Evolutionary conservation across 37 sponge, comb jelly and placozoan species (phyloP).

Genomic region (Oscarella lobularis): DNA sequence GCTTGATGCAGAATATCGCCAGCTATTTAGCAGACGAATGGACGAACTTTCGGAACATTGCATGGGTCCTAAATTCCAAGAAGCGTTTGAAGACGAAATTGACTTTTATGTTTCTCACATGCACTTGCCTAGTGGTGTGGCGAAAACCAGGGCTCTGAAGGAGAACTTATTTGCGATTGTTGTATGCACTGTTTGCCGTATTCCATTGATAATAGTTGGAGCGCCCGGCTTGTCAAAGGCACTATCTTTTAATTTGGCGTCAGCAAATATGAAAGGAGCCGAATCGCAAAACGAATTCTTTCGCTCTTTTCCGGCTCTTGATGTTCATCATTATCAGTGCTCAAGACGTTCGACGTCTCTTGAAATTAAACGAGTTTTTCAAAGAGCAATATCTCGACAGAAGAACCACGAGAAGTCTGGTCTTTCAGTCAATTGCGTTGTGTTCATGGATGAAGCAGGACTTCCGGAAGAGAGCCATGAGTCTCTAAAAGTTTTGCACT

Average conservation of each 20-base stretch:
- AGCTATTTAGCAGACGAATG: constrained; percentile 15
- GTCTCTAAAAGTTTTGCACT: constrained; percentile 77
- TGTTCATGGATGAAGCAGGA: constrained; percentile 96
- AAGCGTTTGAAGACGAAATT: constrained; percentile 8
- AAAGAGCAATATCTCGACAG: constrained; percentile 69
- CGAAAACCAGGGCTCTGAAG: constrained; percentile 72
- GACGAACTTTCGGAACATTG: background rate
- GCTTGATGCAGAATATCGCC: constrained; percentile 40
- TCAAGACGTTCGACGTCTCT: constrained; percentile 74
- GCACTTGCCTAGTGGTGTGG: constrained; percentile 57
- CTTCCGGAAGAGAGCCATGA: constrained; percentile 78
- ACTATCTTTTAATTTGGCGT: constrained; percentile 74
- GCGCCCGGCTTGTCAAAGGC: constrained; percentile 84
- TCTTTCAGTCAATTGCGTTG: constrained; percentile 20
- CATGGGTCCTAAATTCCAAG: background rate
- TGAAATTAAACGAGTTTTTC: constrained; percentile 78
- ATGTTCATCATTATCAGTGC: constrained; percentile 81
- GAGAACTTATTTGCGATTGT: constrained; percentile 85
- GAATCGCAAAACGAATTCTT: constrained; percentile 49
- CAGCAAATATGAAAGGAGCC: constrained; percentile 67
- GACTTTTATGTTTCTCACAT: constrained; percentile 40
- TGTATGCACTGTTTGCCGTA: constrained; percentile 58
- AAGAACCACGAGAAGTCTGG: background rate
- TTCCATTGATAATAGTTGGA: constrained; percentile 82
- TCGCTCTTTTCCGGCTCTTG: constrained; percentile 56